Conservation (phyloP, 2,797 vertebrate genomes). For the Rhinogobio ventralis region DNA sequence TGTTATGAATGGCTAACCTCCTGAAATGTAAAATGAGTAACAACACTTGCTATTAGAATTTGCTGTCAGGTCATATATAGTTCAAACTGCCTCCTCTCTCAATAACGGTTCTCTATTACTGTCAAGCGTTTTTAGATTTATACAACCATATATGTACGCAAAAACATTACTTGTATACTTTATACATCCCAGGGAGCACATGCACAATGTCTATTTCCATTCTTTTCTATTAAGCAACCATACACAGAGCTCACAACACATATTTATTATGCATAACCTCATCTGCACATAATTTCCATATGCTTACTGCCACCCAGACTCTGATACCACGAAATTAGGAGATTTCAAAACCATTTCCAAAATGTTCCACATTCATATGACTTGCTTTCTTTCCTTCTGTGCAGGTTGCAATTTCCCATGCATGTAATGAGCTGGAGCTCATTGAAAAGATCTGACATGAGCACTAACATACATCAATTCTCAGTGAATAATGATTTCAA, state of each 20-base stretch:
- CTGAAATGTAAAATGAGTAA: not conserved
- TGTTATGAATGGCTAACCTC: conserved; percentile 2
- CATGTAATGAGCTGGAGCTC: too few relatives aligned
- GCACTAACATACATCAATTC: too few relatives aligned
- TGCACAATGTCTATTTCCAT: not conserved
- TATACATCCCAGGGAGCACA: not conserved
- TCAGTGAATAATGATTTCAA: not conserved
- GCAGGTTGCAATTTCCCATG: too few relatives aligned
- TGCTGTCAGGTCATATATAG: conserved; percentile 8
- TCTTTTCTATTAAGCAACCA: not conserved
- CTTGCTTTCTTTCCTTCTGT: not conserved
- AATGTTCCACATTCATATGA: not conserved
- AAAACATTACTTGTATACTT: not conserved
- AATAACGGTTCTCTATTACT: not conserved
- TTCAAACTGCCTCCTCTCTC: not conserved
- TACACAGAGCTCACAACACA: not conserved
- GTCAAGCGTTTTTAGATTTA: not conserved
- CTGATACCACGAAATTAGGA: not conserved
- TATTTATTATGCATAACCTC: conserved; percentile 13
- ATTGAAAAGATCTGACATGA: too few relatives aligned
- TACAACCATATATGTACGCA: not conserved
- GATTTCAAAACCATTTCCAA: not conserved
- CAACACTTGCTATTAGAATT: not conserved
- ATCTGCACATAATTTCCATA: not conserved
- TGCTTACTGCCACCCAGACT: not conserved